Conservation (phyloP, 2,113 vertebrate genomes). For the Mustela nigripes region DNA sequence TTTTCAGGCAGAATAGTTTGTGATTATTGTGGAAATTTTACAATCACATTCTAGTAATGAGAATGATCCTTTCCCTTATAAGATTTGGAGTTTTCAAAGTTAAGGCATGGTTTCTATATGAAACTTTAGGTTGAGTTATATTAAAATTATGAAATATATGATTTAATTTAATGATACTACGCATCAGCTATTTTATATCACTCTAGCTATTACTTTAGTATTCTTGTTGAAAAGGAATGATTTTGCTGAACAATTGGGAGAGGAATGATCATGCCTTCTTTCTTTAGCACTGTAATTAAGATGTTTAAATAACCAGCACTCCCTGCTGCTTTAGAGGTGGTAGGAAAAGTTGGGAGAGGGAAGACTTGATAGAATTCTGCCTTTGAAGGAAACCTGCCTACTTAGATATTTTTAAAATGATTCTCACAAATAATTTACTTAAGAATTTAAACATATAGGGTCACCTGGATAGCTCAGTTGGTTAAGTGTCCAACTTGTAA, state of each 20-base stretch:
- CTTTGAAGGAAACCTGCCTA: conserved; percentile 49
- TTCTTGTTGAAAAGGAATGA: conserved; percentile 61
- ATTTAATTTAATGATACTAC: conserved; percentile 70
- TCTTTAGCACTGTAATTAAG: conserved; percentile 72
- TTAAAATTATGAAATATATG: conserved; percentile 62
- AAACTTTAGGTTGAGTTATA: conserved; percentile 65
- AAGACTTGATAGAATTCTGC: conserved; percentile 49
- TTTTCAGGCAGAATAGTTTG: conserved; percentile 58
- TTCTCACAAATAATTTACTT: conserved; percentile 11
- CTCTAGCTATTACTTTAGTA: conserved; percentile 43
- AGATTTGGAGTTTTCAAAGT: conserved; percentile 63
- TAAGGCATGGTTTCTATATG: conserved; percentile 61
- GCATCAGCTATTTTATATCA: conserved; percentile 60
- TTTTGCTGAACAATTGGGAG: conserved; percentile 62
- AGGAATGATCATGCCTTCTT: conserved; percentile 59
- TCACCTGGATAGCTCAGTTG: background rate
- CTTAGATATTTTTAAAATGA: conserved; percentile 1
- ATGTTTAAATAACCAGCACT: conserved; percentile 59
- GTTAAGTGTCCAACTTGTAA: background rate
- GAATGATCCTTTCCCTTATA: conserved; percentile 60
- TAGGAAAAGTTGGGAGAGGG: conserved; percentile 20
- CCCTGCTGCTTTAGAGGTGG: conserved; percentile 48
- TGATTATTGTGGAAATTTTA: conserved; percentile 61
- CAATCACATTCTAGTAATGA: conserved; percentile 63
- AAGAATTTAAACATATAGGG: conserved; percentile 42